Evolutionary conservation across 2,888 invertebrate genomes (phyloP), one percentile per base, ranked within the genome.

Genomic region (Cryptus viduatorius): DNA sequence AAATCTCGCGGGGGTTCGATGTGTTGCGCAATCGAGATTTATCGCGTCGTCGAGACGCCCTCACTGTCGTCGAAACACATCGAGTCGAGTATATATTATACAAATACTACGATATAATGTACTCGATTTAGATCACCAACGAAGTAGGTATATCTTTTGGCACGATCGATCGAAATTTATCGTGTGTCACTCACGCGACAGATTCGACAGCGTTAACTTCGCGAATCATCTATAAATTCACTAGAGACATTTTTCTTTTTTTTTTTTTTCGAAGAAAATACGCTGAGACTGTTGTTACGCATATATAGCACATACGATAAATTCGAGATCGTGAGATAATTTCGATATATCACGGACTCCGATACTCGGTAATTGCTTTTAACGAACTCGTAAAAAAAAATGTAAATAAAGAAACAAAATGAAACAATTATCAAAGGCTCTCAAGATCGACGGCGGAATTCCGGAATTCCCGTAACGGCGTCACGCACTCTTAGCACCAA

Each of bases 21-120:
- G 50, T 59, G 82, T 86, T 84, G 79, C 56, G 85, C 84, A 86
- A 82, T 84, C 71, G 75, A 81, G 86, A 81, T 85, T 87, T 86
- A 86, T 84, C 84, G 83, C 73, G 31, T 67, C 50, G 69, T 75
- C 64, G 77, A 79, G 76, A 80, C 79, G 82, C 82, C 78, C 79
- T 81, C 81, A 77, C 80, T 83, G 46, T 50, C 46, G 31, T 48
- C n/a, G 76, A 50, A 14, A 8, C 44, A 19, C 42, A 29, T 31
- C 29, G 5, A 24, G 59, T 59, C 19, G 29, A 4, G 14, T 2
- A 5, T 61, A 61, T 61, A 12, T n/a, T 8, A 29, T 14, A 31
- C 59, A 14, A 29, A 14, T 61, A 31, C 31, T 31, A 31, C 29
- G 31, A 12, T 61, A 61, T 61, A 61, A 61, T 61, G 59, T 61